These are phyloP conservation scores for Hydrochoerus hydrochaeris DNA, from an alignment of 2,113 vertebrate species.

Conservation along the genomic window DNA sequence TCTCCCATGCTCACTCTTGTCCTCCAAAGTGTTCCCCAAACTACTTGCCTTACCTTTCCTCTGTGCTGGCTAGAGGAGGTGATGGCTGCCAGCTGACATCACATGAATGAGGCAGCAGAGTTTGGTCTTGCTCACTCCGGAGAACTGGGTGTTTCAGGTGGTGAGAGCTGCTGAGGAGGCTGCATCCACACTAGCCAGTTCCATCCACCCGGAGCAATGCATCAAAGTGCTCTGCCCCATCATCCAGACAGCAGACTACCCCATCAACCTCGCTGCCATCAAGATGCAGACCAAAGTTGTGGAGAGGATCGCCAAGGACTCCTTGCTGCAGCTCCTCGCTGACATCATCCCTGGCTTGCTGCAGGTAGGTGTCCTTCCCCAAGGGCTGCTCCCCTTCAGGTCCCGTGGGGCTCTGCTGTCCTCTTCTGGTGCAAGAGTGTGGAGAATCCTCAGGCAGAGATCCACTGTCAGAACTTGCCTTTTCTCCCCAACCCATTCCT, in stretches of 20 bases:
- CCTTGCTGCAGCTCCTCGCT: constrained; percentile 92
- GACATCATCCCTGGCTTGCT: constrained; percentile 98
- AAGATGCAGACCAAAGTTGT: constrained; percentile 99
- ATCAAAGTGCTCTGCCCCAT: constrained; percentile 99
- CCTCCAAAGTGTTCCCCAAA: not conserved
- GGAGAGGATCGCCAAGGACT: constrained; percentile 96
- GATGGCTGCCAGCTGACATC: rapidly evolving
- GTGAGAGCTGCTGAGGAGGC: constrained; percentile 98
- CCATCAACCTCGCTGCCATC: constrained; percentile 98
- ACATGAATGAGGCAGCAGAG: not conserved
- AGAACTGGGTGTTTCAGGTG: constrained; percentile 87
- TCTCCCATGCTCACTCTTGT: rapidly evolving
- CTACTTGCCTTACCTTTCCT: not conserved
- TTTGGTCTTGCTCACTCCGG: not conserved
- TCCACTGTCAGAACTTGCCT: not conserved
- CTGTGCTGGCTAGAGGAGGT: not conserved
- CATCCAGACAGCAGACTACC: constrained; percentile 98
- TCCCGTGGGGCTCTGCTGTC: too few relatives aligned
- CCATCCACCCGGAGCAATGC: constrained; percentile 98
- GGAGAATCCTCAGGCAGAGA: rapidly evolving
- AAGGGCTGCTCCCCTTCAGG: rapidly evolving
- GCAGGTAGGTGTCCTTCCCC: constrained; percentile 87
- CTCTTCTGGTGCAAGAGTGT: rapidly evolving
- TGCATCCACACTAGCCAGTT: constrained; percentile 94
- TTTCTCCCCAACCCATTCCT: not conserved